phyloP scores from a whole-genome alignment of 1,140 invertebrate genomes.

The Oryctes rhinoceros region DNA sequence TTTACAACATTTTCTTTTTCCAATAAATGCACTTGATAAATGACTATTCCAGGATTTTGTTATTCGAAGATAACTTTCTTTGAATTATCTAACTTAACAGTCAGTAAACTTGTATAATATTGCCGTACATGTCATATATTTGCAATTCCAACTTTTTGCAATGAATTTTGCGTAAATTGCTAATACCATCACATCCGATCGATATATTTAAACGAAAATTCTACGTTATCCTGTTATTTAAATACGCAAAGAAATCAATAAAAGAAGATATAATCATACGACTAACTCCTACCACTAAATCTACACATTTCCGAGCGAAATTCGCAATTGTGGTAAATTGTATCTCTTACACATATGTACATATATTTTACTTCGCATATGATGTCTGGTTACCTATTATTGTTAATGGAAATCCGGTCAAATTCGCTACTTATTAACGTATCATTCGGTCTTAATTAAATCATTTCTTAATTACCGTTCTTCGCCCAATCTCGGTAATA shows the following conservation, averaged over 20 bases:
- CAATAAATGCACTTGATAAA: too few relatives aligned
- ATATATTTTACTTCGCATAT: neutral
- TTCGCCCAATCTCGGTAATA: neutral
- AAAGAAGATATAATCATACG: neutral
- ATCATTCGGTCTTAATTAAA: neutral
- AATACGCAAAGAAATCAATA: slow-evolving; percentile 2
- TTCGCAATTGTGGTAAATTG: neutral
- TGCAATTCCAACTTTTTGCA: too few relatives aligned
- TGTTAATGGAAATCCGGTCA: neutral
- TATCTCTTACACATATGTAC: neutral
- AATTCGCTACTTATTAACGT: neutral
- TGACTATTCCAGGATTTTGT: too few relatives aligned
- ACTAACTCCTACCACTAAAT: neutral
- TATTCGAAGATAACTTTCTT: too few relatives aligned
- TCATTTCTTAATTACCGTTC: neutral
- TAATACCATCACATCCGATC: neutral
- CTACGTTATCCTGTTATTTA: neutral
- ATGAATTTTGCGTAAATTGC: neutral
- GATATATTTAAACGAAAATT: neutral
- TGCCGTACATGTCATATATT: too few relatives aligned
- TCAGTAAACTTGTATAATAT: too few relatives aligned
- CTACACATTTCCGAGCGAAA: neutral
- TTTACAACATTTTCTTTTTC: too few relatives aligned
- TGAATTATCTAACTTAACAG: too few relatives aligned
- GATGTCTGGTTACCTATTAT: neutral